phyloP scores from a whole-genome alignment of 2,888 invertebrate species.

The Amiota communis region DNA sequence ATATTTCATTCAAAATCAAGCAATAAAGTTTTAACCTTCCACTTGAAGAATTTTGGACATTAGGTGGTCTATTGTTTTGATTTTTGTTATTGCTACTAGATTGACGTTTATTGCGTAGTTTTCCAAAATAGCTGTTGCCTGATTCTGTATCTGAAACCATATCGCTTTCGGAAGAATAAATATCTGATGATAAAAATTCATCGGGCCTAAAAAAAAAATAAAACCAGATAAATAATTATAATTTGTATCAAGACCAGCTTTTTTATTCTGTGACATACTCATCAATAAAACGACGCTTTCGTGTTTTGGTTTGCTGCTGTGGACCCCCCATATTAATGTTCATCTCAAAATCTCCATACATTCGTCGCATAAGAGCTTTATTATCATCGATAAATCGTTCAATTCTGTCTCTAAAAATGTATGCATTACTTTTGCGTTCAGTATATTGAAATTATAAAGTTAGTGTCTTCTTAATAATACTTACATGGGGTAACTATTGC shows the following conservation, averaged over 20 bases:
- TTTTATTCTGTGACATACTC: slow-evolving; percentile 43
- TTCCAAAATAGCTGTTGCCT: slow-evolving; percentile 76
- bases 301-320: slow-evolving; percentile 70
- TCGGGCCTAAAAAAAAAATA: slow-evolving; percentile 54
- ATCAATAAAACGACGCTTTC: slow-evolving; percentile 71
- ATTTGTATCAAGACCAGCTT: not conserved
- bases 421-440: not conserved
- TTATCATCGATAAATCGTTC: slow-evolving; percentile 95
- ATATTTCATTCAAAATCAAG: no score
- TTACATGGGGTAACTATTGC: slow-evolving; percentile 93
- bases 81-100: slow-evolving; percentile 49
- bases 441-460: not conserved
- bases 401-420: slow-evolving; percentile 83
- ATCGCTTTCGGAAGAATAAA: slow-evolving; percentile 59
- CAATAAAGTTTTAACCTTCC: slow-evolving; percentile 55
- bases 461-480: slow-evolving; percentile 64
- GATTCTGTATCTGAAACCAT: slow-evolving; percentile 72
- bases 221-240: not conserved
- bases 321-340: slow-evolving; percentile 76
- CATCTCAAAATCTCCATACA: slow-evolving; percentile 92
- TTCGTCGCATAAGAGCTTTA: slow-evolving; percentile 92
- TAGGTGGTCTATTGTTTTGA: slow-evolving; percentile 37
- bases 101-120: slow-evolving; percentile 76
- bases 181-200: slow-evolving; percentile 75
- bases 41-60: slow-evolving; percentile 47